Base-by-base conservation (phyloP, 1,140 invertebrate species). In the Nasonia giraulti region DNA sequence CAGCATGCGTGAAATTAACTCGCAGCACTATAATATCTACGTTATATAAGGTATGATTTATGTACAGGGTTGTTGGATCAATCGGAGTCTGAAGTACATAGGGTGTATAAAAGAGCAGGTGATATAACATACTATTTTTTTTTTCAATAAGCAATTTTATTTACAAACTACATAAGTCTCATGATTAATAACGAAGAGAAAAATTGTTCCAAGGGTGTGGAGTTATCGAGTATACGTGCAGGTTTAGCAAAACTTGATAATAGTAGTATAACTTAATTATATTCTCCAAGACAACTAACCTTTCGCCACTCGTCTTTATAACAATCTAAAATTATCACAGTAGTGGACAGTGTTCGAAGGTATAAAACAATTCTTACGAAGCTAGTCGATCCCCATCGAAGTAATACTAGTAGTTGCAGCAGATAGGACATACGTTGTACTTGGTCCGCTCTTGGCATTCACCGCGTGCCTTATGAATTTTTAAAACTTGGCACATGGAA, bases 391-490 rank as follows among this genome's bases (percentile, higher is more conserved):
- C 4, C 37, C 37, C 37, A 40, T 27, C 37, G 37, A 40, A 44
- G 40, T 44, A 44, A 7, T 44, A 44, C 8, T 8, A 44, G 40
- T 44, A 44, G 40, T 44, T 8, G 40, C 40, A 44, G 55, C 17
- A 55, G 27, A 27, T 27, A 27, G 17, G 12, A 80, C 78, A 85
- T 73, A 86, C 86, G 95, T 92, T 94, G 95, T 93, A 88, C 92
- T 93, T 91, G 95, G 96, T 96, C 95, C 96, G 95, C 96, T 97
- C 97, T 97, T 97, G 97, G 97, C 97, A 97, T 97, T 97, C 97
- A 97, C 97, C 97, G 97, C 97, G 97, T 97, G 97, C 97, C 97
- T 97, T 97, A 97, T 97, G 96, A 94, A 95, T 94, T 94, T 92
- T 92, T 92, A 93, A 93, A 94, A 93, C 91, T 92, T 94, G 94